These are phyloP conservation scores for Micrastur ruficollis DNA, from an alignment of 2,797 vertebrate genomes.

Conservation along the genomic window DNA sequence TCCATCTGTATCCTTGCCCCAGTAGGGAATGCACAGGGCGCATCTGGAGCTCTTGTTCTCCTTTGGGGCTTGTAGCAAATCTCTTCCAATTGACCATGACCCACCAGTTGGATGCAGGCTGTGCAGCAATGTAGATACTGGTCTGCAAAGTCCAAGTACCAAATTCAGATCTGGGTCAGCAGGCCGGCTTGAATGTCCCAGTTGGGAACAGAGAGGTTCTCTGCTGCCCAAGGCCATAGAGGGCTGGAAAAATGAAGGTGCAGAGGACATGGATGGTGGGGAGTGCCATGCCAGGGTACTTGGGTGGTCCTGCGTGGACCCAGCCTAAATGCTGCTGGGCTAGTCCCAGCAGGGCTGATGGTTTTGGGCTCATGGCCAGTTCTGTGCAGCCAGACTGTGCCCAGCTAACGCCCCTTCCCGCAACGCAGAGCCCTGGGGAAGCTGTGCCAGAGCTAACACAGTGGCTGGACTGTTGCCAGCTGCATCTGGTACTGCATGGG, in stretches of 20 bases:
- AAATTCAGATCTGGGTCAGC: neutral
- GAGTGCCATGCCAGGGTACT: neutral
- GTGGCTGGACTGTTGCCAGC: neutral
- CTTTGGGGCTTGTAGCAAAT: neutral
- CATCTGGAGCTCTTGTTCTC: neutral
- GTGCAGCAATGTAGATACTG: neutral
- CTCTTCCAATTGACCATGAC: neutral
- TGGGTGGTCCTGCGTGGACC: neutral
- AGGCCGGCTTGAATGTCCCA: neutral
- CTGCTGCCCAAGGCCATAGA: accelerated
- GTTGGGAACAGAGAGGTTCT: neutral
- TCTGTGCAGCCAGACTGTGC: neutral
- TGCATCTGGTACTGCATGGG: neutral
- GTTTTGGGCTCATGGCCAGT: neutral
- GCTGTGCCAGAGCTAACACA: neutral
- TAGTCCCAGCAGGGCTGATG: neutral
- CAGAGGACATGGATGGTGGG: neutral
- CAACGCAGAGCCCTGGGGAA: neutral
- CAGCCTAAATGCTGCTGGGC: neutral
- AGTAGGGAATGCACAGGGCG: neutral
- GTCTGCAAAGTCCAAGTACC: neutral
- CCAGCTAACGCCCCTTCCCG: neutral
- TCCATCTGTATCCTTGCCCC: neutral
- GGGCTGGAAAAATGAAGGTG: neutral
- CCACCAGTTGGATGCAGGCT: neutral